A percentile compares a stretch with the other conserved stretches of the same genome.
Conservation (phyloP, 2,113 vertebrate species). For the Paramormyrops kingsleyae region DNA sequence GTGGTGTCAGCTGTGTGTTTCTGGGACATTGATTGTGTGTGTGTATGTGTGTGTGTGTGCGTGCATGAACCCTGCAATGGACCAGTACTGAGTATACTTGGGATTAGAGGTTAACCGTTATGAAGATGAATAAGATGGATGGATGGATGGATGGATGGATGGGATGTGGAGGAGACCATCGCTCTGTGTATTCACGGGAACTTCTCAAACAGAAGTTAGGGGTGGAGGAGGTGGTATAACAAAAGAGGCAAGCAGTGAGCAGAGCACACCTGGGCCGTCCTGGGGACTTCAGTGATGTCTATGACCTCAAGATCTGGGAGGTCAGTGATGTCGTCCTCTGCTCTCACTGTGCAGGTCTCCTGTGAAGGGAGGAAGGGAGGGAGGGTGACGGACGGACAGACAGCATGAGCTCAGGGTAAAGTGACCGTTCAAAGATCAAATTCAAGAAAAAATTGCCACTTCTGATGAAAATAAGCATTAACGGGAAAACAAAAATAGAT, state of each 20-base stretch:
- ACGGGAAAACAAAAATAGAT: background rate
- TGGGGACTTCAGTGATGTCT: conserved; percentile 13
- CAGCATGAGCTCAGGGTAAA: background rate
- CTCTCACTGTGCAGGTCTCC: background rate
- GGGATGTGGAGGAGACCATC: background rate
- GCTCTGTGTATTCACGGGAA: background rate
- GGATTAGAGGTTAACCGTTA: background rate
- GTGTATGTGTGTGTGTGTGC: too few species aligned
- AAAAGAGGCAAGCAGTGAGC: background rate
- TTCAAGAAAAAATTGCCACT: background rate
- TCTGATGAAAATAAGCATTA: background rate
- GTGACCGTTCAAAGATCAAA: background rate
- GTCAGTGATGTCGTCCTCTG: conserved; percentile 23
- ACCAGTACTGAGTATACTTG: background rate
- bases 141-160: background rate
- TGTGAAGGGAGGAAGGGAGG: background rate
- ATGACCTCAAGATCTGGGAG: conserved; percentile 54
- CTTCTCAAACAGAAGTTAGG: background rate
- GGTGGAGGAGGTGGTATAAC: background rate
- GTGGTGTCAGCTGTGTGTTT: background rate
- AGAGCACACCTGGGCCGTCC: conserved; percentile 27
- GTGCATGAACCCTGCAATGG: background rate
- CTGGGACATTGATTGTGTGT: background rate
- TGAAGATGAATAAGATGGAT: background rate
- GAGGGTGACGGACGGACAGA: background rate